Conservation (phyloP, 2,888 invertebrate genomes). For the Eurytoma adleriae region DNA sequence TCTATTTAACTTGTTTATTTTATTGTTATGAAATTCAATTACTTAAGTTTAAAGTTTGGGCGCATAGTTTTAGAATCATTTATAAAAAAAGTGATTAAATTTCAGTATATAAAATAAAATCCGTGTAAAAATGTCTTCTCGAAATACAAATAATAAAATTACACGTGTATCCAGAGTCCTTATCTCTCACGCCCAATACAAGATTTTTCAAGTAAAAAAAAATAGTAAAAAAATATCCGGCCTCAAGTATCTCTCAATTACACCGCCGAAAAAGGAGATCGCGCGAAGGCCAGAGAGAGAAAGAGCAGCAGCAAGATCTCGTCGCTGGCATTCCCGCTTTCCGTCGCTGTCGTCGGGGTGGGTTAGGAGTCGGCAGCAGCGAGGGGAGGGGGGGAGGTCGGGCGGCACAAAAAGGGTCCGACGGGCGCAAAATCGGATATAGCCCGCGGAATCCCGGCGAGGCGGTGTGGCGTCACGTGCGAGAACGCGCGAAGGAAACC, state of each 20-base stretch:
- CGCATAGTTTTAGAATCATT: too few relatives aligned
- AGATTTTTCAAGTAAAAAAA: too few relatives aligned
- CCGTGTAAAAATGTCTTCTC: neutral
- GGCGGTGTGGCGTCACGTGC: conserved; percentile 56
- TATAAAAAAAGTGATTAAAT: too few relatives aligned
- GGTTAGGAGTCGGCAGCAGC: neutral
- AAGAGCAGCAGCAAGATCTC: neutral
- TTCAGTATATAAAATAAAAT: neutral
- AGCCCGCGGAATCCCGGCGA: conserved; percentile 41
- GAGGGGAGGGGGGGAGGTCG: too few relatives aligned
- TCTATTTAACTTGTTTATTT: too few relatives aligned
- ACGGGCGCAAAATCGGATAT: conserved; percentile 52
- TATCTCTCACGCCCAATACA: neutral
- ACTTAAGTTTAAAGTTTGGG: too few relatives aligned
- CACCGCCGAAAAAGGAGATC: conserved; percentile 18
- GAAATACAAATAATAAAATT: neutral
- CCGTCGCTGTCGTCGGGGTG: neutral
- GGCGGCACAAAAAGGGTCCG: neutral
- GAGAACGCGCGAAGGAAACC: conserved; percentile 52
- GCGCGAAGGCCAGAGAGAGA: neutral
- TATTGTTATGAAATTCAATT: too few relatives aligned
- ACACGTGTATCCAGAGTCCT: neutral
- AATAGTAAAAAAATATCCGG: too few relatives aligned
- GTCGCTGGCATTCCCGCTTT: neutral
- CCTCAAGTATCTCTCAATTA: neutral